phyloP scores from a whole-genome alignment of 2,888 invertebrate species.

The Lithosia quadra region DNA sequence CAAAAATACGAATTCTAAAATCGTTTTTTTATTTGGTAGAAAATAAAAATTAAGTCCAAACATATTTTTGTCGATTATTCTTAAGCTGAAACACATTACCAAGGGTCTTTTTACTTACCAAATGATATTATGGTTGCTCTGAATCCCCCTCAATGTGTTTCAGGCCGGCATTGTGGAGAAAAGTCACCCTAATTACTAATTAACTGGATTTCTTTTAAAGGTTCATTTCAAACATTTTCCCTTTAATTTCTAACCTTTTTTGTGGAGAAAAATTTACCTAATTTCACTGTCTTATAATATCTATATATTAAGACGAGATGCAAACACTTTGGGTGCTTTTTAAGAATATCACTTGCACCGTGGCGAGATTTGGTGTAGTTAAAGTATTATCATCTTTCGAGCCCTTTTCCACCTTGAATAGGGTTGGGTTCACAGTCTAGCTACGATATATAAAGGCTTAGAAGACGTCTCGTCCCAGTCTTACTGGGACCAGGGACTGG shows the following conservation, averaged over 20 bases:
- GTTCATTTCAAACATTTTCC: conserved; percentile 21
- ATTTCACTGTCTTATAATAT: conserved; percentile 31
- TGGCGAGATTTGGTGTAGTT: too few species aligned
- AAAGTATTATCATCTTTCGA: too few species aligned
- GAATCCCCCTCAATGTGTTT: conserved; percentile 37
- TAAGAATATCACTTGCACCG: not conserved
- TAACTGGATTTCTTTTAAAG: conserved; percentile 44
- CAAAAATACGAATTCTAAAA: not conserved
- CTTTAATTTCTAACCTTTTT: conserved; percentile 36
- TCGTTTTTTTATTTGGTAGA: not conserved
- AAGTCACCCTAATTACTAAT: conserved; percentile 51
- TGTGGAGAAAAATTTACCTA: conserved; percentile 9
- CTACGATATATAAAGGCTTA: too few species aligned
- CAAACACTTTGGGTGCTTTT: not conserved
- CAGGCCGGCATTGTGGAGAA: conserved; percentile 28
- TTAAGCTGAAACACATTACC: conserved; percentile 7
- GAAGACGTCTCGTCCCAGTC: too few species aligned
- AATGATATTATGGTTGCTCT: conserved; percentile 33
- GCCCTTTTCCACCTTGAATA: too few species aligned
- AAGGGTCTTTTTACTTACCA: conserved; percentile 24
- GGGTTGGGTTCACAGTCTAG: too few species aligned
- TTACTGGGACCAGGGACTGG: too few species aligned
- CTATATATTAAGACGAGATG: conserved; percentile 13
- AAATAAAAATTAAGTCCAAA: conserved; percentile 10
- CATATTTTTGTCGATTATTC: conserved; percentile 11